Evolutionary conservation across 53 echinoderm and acorn worm species (phyloP), one percentile per base, ranked within the genome.

Genomic region (Temnopleurus reevesii): DNA sequence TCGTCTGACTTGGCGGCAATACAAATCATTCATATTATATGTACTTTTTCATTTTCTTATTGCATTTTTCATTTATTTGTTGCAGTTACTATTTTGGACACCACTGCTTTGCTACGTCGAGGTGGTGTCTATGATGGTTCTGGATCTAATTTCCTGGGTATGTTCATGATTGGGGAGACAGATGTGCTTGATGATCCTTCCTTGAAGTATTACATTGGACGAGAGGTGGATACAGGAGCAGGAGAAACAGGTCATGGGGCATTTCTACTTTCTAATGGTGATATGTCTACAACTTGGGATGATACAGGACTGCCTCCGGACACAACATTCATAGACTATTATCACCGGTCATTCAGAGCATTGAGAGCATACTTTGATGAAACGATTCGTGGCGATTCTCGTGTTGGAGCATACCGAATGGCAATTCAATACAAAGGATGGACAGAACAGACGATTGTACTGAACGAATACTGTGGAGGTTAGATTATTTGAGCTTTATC

Each of bases 231-330:
- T 33, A 86, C 86, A 10, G 86, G 86, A 31, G 30, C 86, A 4
- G 86, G 86, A 65, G 86, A 86, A 46, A 47, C 86, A 6, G 86
- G 86, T 17, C 86, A 86, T 46, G 86, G 86, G 8, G 86, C 49
- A 12, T 35, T 65, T 15, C 4, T 23, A 8, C 18, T 65, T 35
- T 31, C 33, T 65, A 19, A 35, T 12, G 35, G 0, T 3, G 65
- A 2, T 13, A 1, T 2, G 17, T 34, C 65, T 18, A 15, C 15
- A 19, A 26, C 17, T 12, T 63, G 26, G 64, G 18, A 27, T 19
- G 86, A 86, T 12, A 64, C 86, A 2, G 86, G 86, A 1, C 27
- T 86, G n/a, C 65, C 86, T 44, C 64, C 46, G 5, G 64, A 31
- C n/a, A 86, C 86, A 26, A 23, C n/a, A 19, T 28, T 51, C 43